Base-by-base conservation (phyloP, 2,888 invertebrate species). In the Clostera curtula region DNA sequence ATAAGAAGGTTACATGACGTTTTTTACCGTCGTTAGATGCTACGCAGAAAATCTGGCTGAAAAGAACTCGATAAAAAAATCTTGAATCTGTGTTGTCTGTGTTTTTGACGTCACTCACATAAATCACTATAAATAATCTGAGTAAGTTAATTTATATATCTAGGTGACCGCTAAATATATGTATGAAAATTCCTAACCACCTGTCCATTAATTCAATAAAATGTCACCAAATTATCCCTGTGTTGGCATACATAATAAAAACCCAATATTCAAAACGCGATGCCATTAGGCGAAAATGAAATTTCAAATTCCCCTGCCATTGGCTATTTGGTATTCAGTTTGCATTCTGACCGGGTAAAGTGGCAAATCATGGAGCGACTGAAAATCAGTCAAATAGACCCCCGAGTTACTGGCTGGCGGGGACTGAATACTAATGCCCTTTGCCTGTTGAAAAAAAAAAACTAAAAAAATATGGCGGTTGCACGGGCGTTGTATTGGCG, bases 321-420 rank as follows among this genome's bases (percentile, higher is more conserved):
- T 66, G 70, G 67, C 63, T 68, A 53, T 49, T 80, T 73, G 53
- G 60, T 69, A 82, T 80, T 80, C 82, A 71, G 49, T 54, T 43
- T 68, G 48, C 60, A 61, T 39, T 36, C 67, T 80, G 80, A 77
- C 82, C 75, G 82, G 77, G 79, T 70, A 73, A 82, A 82, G 82
- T 82, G 80, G 76, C 77, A 77, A 82, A 82, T 82, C 82, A 82
- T 79, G 74, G 75, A 80, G 73, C 63, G 69, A 69, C 77, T 77
- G 82, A 79, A 76, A 82, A 82, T 82, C 82, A 82, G 82, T 80
- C 82, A 79, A 80, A 82, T 77, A 80, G 77, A 79, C 74, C 72
- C 61, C 68, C 60, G 76, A 71, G 79, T 71, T 73, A 69, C 70
- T 65, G 64, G 63, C 55, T 40, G 43, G 20, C 62, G 65, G 43